Conservation (phyloP, 2,797 vertebrate species). For the Sebastiscus tertius region DNA sequence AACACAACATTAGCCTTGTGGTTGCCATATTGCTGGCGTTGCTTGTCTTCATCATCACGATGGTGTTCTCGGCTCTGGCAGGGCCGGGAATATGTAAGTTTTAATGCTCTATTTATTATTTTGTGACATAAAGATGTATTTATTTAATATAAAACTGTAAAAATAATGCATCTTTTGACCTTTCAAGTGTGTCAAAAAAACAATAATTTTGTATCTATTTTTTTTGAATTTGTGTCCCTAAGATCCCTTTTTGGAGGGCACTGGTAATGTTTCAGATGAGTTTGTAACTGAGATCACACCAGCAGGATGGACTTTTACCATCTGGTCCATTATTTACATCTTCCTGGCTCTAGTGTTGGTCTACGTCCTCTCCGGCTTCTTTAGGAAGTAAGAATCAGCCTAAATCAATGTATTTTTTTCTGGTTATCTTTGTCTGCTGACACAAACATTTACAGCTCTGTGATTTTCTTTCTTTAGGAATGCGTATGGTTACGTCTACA, state of each 20-base stretch:
- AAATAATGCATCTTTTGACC: not conserved
- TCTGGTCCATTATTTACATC: conserved; percentile 74
- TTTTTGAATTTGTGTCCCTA: not conserved
- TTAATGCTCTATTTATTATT: not conserved
- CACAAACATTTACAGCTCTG: not conserved
- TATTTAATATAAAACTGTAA: not conserved
- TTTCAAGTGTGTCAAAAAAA: not conserved
- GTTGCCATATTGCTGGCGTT: conserved; percentile 45
- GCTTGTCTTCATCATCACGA: conserved; percentile 53
- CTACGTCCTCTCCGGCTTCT: conserved; percentile 59
- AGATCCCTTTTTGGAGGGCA: conserved; percentile 66
- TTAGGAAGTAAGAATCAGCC: conserved; percentile 53
- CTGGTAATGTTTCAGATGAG: conserved; percentile 59
- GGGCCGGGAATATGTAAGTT: conserved; percentile 45
- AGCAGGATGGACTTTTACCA: conserved; percentile 73
- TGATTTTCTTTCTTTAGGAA: conserved; percentile 57
- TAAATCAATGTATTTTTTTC: not conserved
- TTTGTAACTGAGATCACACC: conserved; percentile 73
- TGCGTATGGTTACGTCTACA: conserved; percentile 72
- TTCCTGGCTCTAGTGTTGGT: conserved; percentile 59
- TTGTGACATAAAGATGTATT: not conserved
- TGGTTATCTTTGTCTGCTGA: not conserved
- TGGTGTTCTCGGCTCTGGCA: conserved; percentile 64
- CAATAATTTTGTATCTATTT: not conserved
- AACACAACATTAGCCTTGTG: conserved; percentile 43